Evolutionary conservation across 53 echinoderm and acorn worm genomes (phyloP).

Genomic region (Hippasteria phrygiana): DNA sequence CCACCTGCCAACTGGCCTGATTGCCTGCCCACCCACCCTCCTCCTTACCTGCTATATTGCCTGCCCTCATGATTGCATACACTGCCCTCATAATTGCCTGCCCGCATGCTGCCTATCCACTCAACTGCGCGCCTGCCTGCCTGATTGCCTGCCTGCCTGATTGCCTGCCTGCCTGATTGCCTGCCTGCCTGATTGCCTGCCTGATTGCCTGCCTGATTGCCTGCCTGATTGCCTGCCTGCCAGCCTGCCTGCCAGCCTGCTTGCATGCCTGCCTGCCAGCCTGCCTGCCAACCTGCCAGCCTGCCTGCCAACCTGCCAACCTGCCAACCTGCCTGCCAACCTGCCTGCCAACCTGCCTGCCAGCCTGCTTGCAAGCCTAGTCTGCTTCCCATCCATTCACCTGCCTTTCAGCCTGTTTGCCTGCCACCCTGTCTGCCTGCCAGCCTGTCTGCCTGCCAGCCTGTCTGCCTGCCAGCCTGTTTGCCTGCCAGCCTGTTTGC

Average conservation of each 20-base stretch:
- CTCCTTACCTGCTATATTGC: not conserved
- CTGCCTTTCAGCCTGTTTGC: not conserved
- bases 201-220: not conserved
- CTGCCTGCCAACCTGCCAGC: not conserved
- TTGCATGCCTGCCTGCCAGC: not conserved
- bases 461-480: too few relatives aligned
- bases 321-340: not conserved
- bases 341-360: not conserved
- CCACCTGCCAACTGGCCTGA: not conserved
- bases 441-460: too few relatives aligned
- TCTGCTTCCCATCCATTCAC: not conserved
- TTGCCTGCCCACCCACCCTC: not conserved
- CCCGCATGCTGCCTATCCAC: not conserved
- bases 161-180: not conserved
- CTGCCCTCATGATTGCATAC: too few relatives aligned
- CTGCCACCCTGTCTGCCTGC: not conserved
- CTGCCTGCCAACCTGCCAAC: not conserved
- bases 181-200: not conserved
- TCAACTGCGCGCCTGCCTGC: not conserved
- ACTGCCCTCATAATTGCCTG: too few relatives aligned
- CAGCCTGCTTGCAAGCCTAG: not conserved
- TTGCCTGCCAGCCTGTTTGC: not conserved
- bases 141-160: not conserved
- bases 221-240: not conserved
- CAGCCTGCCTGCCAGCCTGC: not conserved